Conservation (phyloP, 2,113 vertebrate genomes). For the Argyrosomus japonicus region DNA sequence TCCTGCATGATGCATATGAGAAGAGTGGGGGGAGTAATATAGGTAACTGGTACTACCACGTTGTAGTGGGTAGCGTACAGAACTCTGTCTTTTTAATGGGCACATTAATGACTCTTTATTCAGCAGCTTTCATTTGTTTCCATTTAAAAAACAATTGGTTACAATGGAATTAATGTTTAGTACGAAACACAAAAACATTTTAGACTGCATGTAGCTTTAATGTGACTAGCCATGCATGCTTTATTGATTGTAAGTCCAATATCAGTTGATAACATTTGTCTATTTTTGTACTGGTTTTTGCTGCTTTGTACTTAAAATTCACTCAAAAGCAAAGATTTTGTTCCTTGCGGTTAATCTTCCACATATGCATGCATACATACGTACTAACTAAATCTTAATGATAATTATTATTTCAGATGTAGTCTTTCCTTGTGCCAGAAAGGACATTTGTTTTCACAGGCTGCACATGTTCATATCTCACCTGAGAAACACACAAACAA, state of each 20-base stretch:
- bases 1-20: conserved; percentile 66
- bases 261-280: conserved; percentile 12
- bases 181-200: conserved; percentile 27
- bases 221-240: conserved; percentile 21
- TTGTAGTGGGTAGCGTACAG: conserved; percentile 35
- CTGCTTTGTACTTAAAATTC: neutral
- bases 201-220: neutral
- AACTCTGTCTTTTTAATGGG: conserved; percentile 26
- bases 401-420: neutral
- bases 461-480: neutral
- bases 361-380: conserved; percentile 3
- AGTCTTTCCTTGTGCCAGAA: neutral
- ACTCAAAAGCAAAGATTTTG: neutral
- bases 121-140: conserved; percentile 47
- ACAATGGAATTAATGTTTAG: conserved; percentile 26
- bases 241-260: conserved; percentile 23
- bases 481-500: neutral
- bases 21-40: conserved; percentile 20
- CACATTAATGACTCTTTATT: conserved; percentile 47
- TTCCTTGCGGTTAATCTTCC: neutral
- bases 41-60: conserved; percentile 42
- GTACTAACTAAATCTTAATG: neutral
- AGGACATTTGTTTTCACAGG: neutral
- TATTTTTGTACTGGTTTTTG: neutral
- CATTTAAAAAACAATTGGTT: conserved; percentile 16